These are phyloP conservation scores for Philotrypesis tridentata DNA, from an alignment of 1,140 invertebrate genomes.

Conservation along the genomic window DNA sequence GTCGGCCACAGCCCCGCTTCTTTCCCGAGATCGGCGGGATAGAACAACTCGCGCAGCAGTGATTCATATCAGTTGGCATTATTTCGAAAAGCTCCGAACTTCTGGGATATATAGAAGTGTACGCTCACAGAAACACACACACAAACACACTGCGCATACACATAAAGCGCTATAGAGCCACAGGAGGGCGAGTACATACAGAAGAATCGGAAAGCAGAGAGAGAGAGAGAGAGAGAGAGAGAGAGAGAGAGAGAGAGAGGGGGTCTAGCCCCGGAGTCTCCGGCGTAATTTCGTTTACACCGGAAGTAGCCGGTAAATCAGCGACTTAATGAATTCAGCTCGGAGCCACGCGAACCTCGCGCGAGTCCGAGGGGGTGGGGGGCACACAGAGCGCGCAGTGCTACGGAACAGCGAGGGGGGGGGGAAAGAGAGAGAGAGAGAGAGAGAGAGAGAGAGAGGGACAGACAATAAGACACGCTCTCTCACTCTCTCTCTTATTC, in stretches of 20 bases:
- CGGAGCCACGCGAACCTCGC: constrained; percentile 2
- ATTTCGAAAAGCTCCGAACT: background rate
- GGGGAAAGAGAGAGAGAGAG: constrained; percentile 18
- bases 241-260: no score
- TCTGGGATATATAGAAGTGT: background rate
- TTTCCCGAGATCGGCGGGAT: no score
- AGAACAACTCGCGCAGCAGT: background rate
- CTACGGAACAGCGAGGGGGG: background rate
- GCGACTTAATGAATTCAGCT: constrained; percentile 67
- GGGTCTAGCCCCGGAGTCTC: background rate
- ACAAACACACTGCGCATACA: no score
- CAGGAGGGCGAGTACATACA: no score
- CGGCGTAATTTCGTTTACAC: constrained; percentile 67
- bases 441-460: constrained; percentile 11
- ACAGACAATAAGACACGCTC: constrained; percentile 55
- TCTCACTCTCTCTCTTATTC: constrained; percentile 17
- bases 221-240: no score
- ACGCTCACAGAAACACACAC: background rate
- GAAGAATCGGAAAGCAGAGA: constrained; percentile 7
- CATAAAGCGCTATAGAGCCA: no score
- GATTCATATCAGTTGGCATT: background rate
- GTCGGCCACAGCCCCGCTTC: no score
- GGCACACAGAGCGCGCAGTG: background rate
- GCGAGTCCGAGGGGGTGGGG: constrained; percentile 4
- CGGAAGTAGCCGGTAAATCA: constrained; percentile 71